phyloP scores from a whole-genome alignment of 1,140 invertebrate species.

The Pseudomyrmex sp. region DNA sequence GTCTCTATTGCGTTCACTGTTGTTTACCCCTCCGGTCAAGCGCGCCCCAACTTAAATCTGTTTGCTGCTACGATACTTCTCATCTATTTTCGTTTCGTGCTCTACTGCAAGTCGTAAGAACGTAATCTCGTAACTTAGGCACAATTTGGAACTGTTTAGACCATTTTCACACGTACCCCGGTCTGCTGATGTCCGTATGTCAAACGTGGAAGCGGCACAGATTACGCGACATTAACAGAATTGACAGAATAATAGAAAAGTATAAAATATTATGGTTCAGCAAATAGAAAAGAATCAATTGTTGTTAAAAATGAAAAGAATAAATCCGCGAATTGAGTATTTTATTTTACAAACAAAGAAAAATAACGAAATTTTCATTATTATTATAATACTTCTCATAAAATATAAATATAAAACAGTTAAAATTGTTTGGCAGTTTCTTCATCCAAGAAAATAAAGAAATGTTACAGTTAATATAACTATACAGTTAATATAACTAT shows the following conservation, averaged over 20 bases:
- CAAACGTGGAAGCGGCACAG: constrained; percentile 29
- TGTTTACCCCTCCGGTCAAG: constrained; percentile 28
- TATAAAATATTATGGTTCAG: not conserved
- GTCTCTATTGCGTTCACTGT: constrained; percentile 46
- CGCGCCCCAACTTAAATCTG: constrained; percentile 65
- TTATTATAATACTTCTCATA: not conserved
- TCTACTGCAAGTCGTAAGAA: constrained; percentile 79
- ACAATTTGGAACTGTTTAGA: constrained; percentile 85
- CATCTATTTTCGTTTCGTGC: constrained; percentile 65
- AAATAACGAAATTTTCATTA: not conserved
- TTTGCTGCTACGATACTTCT: constrained; percentile 64
- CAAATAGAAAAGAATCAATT: not conserved
- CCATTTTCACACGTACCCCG: constrained; percentile 73
- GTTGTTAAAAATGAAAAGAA: not conserved
- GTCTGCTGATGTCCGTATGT: constrained; percentile 36
- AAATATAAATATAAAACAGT: not conserved
- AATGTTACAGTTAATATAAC: no score
- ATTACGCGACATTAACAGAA: not conserved
- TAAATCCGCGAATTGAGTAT: not conserved
- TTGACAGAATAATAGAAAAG: not conserved
- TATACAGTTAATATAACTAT: no score
- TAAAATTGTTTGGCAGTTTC: no score
- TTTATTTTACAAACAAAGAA: not conserved
- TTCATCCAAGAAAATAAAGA: not conserved
- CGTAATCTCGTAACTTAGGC: constrained; percentile 84